phyloP scores from a whole-genome alignment of 2,113 vertebrate genomes.

The Macaca fascicularis region T2T-MFA8v1.1 NC_088390.1:59012001-59012500 shows the following conservation, averaged over 20 bases:
- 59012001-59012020: not conserved
- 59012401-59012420: not conserved
- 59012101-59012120: not conserved
- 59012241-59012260: conserved; percentile 65
- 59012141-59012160: conserved; percentile 46
- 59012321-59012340: conserved; percentile 54
- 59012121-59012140: not conserved
- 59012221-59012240: conserved; percentile 57
- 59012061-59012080: not conserved
- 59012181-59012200: conserved; percentile 57
- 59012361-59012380: not conserved
- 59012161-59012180: conserved; percentile 58
- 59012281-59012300: conserved; percentile 26
- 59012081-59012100: not conserved
- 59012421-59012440: not conserved
- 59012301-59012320: not conserved
- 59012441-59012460: not conserved
- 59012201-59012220: not conserved
- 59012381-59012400: not conserved
- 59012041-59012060: not conserved
- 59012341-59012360: not conserved
- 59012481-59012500: not conserved
- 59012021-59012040: not conserved
- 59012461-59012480: not conserved
- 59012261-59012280: conserved; percentile 36